Conservation (phyloP, 2,113 vertebrate genomes). For the Arothron firmamentum region DNA sequence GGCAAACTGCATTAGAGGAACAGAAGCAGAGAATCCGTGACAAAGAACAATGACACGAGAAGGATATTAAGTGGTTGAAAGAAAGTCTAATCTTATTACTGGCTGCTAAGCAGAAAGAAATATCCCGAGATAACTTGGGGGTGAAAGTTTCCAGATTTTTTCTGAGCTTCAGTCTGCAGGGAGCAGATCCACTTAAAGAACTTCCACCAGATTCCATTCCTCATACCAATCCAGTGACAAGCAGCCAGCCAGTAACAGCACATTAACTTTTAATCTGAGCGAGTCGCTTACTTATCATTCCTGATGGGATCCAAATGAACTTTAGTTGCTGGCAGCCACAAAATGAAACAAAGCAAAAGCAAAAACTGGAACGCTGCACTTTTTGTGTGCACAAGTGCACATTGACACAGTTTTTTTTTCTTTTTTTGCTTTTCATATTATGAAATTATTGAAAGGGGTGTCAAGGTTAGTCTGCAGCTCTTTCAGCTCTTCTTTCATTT, state of each 20-base stretch:
- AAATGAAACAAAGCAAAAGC: constrained; percentile 12
- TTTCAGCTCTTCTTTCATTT: too few relatives aligned
- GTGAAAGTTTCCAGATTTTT: neutral
- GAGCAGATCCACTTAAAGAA: constrained; percentile 14
- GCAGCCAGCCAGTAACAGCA: constrained; percentile 20
- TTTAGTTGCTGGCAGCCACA: constrained; percentile 11
- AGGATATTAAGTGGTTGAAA: too few relatives aligned
- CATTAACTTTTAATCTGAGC: constrained; percentile 45
- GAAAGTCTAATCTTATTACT: too few relatives aligned
- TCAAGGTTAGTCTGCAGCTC: too few relatives aligned
- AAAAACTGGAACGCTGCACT: neutral
- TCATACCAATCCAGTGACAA: constrained; percentile 15
- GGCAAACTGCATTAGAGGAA: constrained; percentile 1
- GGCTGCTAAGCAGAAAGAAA: neutral
- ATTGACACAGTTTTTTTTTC: neutral
- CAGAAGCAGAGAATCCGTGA: neutral
- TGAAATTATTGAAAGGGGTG: neutral
- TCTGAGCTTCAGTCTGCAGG: constrained; percentile 9
- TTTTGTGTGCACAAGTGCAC: neutral
- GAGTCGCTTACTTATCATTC: constrained; percentile 31
- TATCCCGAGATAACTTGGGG: neutral
- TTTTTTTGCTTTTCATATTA: neutral
- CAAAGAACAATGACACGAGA: neutral
- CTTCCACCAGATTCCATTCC: constrained; percentile 8
- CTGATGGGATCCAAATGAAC: constrained; percentile 29